Percentiles rank a stretch among this genome's conserved stretches.
phyloP scores from a whole-genome alignment of 2,888 invertebrate species.

The Seira sanloemensis region DNA sequence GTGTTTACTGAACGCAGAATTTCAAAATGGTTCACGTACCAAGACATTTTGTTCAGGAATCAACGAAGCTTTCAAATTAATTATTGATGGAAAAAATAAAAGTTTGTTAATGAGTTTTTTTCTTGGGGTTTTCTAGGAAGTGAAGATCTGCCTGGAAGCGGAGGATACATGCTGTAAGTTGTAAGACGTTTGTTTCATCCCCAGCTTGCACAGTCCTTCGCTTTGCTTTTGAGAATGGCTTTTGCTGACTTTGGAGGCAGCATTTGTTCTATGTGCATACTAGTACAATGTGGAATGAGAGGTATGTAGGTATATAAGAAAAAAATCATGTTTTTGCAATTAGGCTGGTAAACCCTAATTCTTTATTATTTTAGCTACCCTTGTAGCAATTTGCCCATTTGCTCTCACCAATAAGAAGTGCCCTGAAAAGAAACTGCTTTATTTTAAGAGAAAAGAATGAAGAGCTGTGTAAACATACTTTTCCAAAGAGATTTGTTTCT shows the following conservation, averaged over 20 bases:
- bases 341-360: background rate
- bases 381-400: no score
- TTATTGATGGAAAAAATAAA: slow-evolving; percentile 30
- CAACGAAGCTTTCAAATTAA: slow-evolving; percentile 15
- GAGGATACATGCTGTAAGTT: slow-evolving; percentile 73
- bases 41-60: no score
- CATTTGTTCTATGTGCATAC: no score
- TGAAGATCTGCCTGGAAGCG: slow-evolving; percentile 73
- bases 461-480: background rate
- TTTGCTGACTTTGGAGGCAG: no score
- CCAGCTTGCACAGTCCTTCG: background rate
- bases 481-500: slow-evolving; percentile 8
- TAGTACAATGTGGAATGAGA: no score
- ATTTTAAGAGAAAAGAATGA: background rate
- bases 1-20: no score
- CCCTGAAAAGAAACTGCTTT: background rate
- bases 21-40: no score
- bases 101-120: slow-evolving; percentile 46
- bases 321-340: background rate
- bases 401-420: no score
- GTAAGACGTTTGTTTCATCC: background rate
- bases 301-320: background rate
- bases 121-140: slow-evolving; percentile 68
- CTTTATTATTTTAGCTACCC: background rate
- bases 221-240: background rate